phyloP scores from a whole-genome alignment of 2,888 invertebrate species.

The Polydrusus pterygomalis region DNA sequence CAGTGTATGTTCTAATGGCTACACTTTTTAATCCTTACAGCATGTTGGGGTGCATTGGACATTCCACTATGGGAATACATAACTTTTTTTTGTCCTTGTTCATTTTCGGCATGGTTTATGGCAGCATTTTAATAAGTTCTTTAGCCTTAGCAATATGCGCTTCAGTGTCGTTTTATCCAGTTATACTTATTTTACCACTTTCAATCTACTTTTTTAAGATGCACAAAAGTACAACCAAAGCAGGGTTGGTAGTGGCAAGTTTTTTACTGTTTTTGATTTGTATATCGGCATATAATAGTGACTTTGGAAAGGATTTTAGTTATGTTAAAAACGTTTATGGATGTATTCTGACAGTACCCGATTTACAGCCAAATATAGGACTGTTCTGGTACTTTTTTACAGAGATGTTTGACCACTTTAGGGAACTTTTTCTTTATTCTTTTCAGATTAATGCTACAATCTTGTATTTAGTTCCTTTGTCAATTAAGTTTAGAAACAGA shows the following conservation, averaged over 20 bases:
- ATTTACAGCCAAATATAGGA: constrained; percentile 97
- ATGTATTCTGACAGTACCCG: constrained; percentile 89
- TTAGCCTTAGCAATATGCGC: constrained; percentile 84
- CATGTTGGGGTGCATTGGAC: constrained; percentile 89
- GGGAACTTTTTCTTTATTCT: constrained; percentile 94
- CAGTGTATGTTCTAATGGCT: constrained; percentile 83
- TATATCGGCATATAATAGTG: constrained; percentile 57
- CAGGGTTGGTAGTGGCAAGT: constrained; percentile 62
- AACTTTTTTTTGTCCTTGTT: constrained; percentile 87
- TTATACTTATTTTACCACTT: constrained; percentile 88
- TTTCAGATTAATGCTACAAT: constrained; percentile 97
- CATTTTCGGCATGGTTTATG: constrained; percentile 72
- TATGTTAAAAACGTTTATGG: constrained; percentile 75
- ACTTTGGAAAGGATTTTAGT: constrained; percentile 68
- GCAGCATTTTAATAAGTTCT: constrained; percentile 77
- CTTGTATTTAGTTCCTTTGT: constrained; percentile 92
- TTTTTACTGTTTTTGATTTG: constrained; percentile 57
- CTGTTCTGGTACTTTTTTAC: constrained; percentile 99
- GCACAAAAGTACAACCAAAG: constrained; percentile 73
- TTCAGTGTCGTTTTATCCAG: constrained; percentile 88
- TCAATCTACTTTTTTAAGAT: constrained; percentile 80
- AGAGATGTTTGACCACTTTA: constrained; percentile 99
- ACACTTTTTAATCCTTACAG: constrained; percentile 94
- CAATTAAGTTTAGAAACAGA: constrained; percentile 84
- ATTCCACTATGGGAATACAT: constrained; percentile 92